A percentile compares a stretch with the other conserved stretches of the same genome.
Evolutionary conservation across 2,888 invertebrate genomes (phyloP).

Genomic region (Nowickia ferox): DNA sequence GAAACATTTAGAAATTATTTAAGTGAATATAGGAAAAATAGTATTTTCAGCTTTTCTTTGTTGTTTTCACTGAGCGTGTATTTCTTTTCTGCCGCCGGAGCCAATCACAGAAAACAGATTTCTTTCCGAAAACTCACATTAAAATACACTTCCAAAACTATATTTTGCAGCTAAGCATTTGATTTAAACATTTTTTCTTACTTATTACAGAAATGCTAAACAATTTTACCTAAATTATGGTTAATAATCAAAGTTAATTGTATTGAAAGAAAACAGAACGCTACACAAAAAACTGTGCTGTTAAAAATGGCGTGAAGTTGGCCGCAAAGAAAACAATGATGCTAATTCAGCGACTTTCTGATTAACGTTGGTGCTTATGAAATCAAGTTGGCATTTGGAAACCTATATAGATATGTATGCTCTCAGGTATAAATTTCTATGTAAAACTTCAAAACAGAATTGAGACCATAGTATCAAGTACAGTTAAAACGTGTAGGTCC

Average conservation of each 20-base stretch:
- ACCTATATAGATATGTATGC: no score
- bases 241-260: constrained; percentile 56
- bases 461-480: no score
- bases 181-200: constrained; percentile 2
- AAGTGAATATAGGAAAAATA: background rate
- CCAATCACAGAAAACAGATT: constrained; percentile 28
- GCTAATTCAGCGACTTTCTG: background rate
- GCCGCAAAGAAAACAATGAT: constrained; percentile 13
- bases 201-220: constrained; percentile 12
- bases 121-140: constrained; percentile 21
- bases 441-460: no score
- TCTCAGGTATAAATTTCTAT: no score
- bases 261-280: constrained; percentile 74
- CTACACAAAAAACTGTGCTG: constrained; percentile 74
- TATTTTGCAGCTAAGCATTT: constrained; percentile 32
- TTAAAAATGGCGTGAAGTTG: constrained; percentile 72
- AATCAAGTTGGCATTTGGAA: no score
- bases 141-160: constrained; percentile 5
- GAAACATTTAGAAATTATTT: constrained; percentile 35
- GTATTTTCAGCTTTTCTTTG: constrained; percentile 46
- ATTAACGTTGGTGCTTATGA: background rate
- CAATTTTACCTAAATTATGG: constrained; percentile 50
- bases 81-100: constrained; percentile 51
- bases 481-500: no score
- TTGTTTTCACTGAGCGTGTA: constrained; percentile 61